Evolutionary conservation across 2,888 invertebrate genomes (phyloP), one percentile per base, ranked within the genome.

Genomic region (Noctuana brunneofusca): DNA sequence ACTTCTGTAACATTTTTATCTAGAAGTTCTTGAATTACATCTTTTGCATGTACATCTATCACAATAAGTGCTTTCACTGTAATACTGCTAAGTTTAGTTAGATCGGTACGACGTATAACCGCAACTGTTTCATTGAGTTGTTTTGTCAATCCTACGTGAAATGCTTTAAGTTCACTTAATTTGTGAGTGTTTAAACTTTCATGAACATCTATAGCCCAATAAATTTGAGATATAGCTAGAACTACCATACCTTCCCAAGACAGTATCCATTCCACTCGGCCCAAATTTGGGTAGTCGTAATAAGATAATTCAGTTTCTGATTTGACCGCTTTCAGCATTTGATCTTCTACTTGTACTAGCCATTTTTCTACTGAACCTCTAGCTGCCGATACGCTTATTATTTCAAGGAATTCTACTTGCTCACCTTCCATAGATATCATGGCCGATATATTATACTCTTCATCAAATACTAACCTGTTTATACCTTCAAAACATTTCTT

Each of bases 401-500:
- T 80, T 63, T 93, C 92, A 27, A 93, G 84, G 68, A 96, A 92
- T 65, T 90, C 88, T 0, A 96, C 92, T 80, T 94, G 93, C 86
- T 97, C 97, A 12, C 93, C 92, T 89, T 95, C 94, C 86, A 94
- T 94, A 69, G 96, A 96, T 75, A 94, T 93, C 95, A 97, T 96
- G 9, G 95, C 93, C 62, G 92, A 93, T 75, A 97, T 96, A 79
- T 96, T 95, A 66, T 95, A 87, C 43, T 94, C 92, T 4, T 90
- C 82, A 72, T 96, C 95, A 79, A 97, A 96, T 57, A 93, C 92
- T 14, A 97, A 88, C 75, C 93, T 94, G 65, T 94, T 93, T 62
- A 97, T 97, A 53, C 96, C 97, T 87, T 97, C 97, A 80, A 97
- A 97, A 83, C 96, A 97, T 87, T 97, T 97, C 78, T 96, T 95